Conservation (phyloP, 1,140 invertebrate species). For the Cydia fagiglandana region DNA sequence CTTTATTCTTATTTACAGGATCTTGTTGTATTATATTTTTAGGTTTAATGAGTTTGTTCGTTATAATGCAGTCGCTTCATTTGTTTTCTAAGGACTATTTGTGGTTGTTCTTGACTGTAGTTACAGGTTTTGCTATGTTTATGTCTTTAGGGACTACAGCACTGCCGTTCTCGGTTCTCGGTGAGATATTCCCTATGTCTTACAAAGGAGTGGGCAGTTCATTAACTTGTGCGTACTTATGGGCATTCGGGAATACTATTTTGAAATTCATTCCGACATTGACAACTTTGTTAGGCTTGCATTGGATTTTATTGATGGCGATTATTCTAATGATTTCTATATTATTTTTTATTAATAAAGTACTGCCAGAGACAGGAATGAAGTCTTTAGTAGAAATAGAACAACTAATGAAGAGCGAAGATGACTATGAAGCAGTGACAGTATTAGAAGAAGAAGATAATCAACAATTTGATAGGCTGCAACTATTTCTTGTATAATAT, state of each 20-base stretch:
- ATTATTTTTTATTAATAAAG: slow-evolving; percentile 35
- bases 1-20: slow-evolving; percentile 38
- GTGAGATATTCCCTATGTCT: slow-evolving; percentile 42
- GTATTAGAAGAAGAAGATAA: slow-evolving; percentile 16
- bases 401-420: slow-evolving; percentile 24
- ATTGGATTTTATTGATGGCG: slow-evolving; percentile 27
- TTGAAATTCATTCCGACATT: slow-evolving; percentile 33
- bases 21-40: slow-evolving; percentile 37
- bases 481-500: slow-evolving; percentile 25
- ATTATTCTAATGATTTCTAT: slow-evolving; percentile 34
- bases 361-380: slow-evolving; percentile 36
- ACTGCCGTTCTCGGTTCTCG: slow-evolving; percentile 36
- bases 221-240: slow-evolving; percentile 38
- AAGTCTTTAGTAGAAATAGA: slow-evolving; percentile 38
- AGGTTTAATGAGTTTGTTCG: slow-evolving; percentile 31
- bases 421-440: slow-evolving; percentile 24
- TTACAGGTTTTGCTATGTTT: slow-evolving; percentile 40
- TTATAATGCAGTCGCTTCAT: slow-evolving; percentile 36
- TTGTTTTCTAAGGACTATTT: slow-evolving; percentile 38
- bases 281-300: slow-evolving; percentile 21
- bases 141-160: slow-evolving; percentile 41
- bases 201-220: slow-evolving; percentile 41
- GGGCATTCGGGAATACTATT: slow-evolving; percentile 39
- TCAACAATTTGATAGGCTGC: slow-evolving; percentile 15
- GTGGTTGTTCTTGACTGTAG: slow-evolving; percentile 36